These are phyloP conservation scores for Etheostoma spectabile DNA, from an alignment of 2,113 vertebrate species.

Conservation along the genomic window DNA sequence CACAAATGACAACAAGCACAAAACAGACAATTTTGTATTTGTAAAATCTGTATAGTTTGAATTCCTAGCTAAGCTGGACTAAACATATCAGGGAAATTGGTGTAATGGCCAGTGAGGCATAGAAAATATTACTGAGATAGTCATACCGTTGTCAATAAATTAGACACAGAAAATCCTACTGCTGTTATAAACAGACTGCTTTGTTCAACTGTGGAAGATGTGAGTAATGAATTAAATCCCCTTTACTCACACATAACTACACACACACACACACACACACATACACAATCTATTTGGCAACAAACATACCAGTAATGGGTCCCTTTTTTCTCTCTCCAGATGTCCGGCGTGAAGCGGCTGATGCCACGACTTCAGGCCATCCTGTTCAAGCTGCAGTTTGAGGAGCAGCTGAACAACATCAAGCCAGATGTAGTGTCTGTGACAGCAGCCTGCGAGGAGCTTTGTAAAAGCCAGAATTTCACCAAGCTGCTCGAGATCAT, in stretches of 20 bases:
- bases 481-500: constrained; percentile 87
- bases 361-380: constrained; percentile 88
- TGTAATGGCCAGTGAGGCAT: constrained; percentile 13
- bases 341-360: constrained; percentile 88
- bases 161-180: constrained; percentile 21
- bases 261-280: constrained; percentile 12
- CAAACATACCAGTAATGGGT: neutral
- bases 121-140: constrained; percentile 1
- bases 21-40: neutral
- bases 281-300: constrained; percentile 5
- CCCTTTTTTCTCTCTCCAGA: constrained; percentile 76
- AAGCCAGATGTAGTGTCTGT: constrained; percentile 94
- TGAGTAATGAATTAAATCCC: constrained; percentile 43
- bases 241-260: constrained; percentile 17
- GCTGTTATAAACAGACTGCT: constrained; percentile 42
- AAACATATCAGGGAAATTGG: constrained; percentile 11
- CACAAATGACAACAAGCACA: neutral
- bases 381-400: constrained; percentile 91
- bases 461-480: constrained; percentile 87
- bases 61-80: constrained; percentile 24
- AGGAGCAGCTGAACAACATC: constrained; percentile 92
- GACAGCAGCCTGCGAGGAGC: constrained; percentile 92
- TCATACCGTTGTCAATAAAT: constrained; percentile 3
- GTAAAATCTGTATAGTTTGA: neutral
- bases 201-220: constrained; percentile 56